Percentiles rank a stretch among this genome's conserved stretches.
Conservation (phyloP, 2,888 invertebrate species). For the Thereva nobilitata region DNA sequence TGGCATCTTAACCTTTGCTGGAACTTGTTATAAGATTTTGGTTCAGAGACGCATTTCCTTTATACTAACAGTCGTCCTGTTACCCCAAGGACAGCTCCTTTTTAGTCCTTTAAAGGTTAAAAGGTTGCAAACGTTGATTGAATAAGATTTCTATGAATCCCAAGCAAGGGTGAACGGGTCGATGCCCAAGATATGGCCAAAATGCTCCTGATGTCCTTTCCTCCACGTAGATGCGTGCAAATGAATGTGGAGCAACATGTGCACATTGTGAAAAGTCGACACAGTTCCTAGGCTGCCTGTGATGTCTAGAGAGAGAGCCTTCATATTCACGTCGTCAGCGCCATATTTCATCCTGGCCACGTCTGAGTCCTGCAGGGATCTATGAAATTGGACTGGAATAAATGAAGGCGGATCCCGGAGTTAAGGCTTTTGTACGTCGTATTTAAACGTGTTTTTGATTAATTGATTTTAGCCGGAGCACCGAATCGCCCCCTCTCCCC, state of each 20-base stretch:
- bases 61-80: neutral
- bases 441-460: slow-evolving; percentile 32
- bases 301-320: neutral
- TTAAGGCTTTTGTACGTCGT: slow-evolving; percentile 24
- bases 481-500: slow-evolving; percentile 18
- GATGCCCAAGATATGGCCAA: slow-evolving; percentile 34
- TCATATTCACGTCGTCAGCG: slow-evolving; percentile 34
- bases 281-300: slow-evolving; percentile 23
- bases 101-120: slow-evolving; percentile 18
- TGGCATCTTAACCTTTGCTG: neutral
- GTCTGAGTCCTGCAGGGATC: slow-evolving; percentile 29
- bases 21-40: no score
- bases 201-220: slow-evolving; percentile 22
- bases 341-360: slow-evolving; percentile 25
- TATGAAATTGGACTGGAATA: slow-evolving; percentile 30
- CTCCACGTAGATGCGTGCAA: slow-evolving; percentile 29
- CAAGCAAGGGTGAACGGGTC: slow-evolving; percentile 27
- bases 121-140: slow-evolving; percentile 32
- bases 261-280: slow-evolving; percentile 32
- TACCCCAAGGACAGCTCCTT: neutral
- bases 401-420: slow-evolving; percentile 25
- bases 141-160: slow-evolving; percentile 17
- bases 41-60: no score
- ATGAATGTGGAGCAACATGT: slow-evolving; percentile 33
- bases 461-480: slow-evolving; percentile 28